These are phyloP conservation scores for Megalurothrips usitatus DNA, from an alignment of 2,888 invertebrate species.

Conservation along the genomic window DNA sequence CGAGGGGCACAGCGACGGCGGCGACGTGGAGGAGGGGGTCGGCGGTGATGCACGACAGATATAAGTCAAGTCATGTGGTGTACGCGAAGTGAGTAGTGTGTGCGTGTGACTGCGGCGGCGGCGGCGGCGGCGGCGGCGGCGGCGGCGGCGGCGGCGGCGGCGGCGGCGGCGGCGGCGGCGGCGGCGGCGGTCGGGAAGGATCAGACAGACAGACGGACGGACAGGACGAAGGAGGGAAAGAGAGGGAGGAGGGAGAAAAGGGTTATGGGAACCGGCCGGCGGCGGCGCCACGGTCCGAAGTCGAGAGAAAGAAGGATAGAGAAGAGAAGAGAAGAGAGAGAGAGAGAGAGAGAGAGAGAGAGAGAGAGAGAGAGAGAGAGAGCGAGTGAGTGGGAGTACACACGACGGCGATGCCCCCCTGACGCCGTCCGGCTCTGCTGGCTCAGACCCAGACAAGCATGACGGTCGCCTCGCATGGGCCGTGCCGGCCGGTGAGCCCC, in stretches of 20 bases:
- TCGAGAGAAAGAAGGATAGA: no score
- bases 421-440: no score
- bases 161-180: neutral
- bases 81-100: neutral
- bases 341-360: no score
- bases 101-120: neutral
- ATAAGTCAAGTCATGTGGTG: neutral
- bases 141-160: neutral
- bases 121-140: neutral
- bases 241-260: neutral
- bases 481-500: neutral
- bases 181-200: neutral
- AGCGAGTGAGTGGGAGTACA: no score
- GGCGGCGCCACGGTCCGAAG: neutral
- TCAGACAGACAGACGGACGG: neutral
- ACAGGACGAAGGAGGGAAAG: neutral
- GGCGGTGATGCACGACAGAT: neutral
- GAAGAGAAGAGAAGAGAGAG: no score
- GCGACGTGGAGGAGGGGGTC: neutral
- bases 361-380: no score
- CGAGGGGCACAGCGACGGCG: neutral
- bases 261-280: neutral
- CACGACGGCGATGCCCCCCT: no score
- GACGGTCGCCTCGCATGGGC: neutral
- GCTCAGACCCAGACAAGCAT: neutral